Percentiles rank a stretch among this genome's conserved stretches.
phyloP scores from a whole-genome alignment of 2,888 invertebrate genomes.

The Antitype chi region DNA sequence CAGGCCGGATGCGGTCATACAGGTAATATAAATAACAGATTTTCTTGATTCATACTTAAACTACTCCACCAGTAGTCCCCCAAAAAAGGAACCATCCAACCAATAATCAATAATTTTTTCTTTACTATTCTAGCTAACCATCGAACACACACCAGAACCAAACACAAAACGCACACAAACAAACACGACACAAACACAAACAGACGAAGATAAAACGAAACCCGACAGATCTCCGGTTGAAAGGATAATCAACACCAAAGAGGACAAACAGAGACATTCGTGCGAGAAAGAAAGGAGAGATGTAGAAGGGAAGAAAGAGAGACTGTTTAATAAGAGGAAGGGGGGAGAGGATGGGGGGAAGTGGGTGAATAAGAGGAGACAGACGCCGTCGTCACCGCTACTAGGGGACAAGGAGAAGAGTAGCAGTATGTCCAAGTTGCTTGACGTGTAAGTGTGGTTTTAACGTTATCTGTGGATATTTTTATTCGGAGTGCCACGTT shows the following conservation, averaged over 20 bases:
- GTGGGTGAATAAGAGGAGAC: constrained; percentile 81
- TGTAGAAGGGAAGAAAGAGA: constrained; percentile 78
- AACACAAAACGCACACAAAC: constrained; percentile 66
- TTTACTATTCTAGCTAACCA: constrained; percentile 92
- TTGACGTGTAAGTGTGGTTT: constrained; percentile 91
- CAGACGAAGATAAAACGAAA: constrained; percentile 66
- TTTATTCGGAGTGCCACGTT: not conserved
- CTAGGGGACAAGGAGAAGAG: constrained; percentile 95
- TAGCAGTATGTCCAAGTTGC: constrained; percentile 95
- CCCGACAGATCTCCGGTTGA: constrained; percentile 89
- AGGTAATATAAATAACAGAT: constrained; percentile 78
- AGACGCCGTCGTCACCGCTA: constrained; percentile 82
- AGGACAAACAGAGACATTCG: constrained; percentile 75
- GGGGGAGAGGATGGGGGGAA: constrained; percentile 84
- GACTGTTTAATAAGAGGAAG: constrained; percentile 87
- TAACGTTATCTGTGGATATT: not conserved
- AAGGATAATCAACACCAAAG: constrained; percentile 82
- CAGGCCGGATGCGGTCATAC: constrained; percentile 93
- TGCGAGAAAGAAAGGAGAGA: constrained; percentile 82
- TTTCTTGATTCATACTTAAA: not conserved
- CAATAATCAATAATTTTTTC: not conserved
- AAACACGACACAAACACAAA: constrained; percentile 47
- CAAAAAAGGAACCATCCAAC: not conserved
- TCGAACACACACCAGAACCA: constrained; percentile 97
- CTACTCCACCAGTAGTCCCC: no score